Evolutionary conservation across 2,888 invertebrate genomes (phyloP).

Genomic region (Melitaea athalia): DNA sequence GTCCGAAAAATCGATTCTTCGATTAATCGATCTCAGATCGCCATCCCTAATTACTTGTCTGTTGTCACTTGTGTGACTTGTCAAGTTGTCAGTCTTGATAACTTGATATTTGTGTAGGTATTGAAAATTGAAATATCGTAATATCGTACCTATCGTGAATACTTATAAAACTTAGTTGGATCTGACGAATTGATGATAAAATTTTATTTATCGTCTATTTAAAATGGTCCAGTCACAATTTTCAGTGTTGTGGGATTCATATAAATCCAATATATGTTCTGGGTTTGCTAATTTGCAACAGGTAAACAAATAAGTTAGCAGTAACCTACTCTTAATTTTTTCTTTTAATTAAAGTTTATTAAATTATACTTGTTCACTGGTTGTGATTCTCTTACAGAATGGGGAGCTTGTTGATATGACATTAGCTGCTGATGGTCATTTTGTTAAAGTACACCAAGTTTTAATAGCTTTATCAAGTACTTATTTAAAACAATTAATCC

Average conservation of each 20-base stretch:
- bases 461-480: slow-evolving; percentile 72
- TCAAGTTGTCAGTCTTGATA: too few relatives aligned
- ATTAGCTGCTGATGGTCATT: slow-evolving; percentile 72
- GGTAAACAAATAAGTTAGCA: slow-evolving; percentile 60
- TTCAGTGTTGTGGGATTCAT: slow-evolving; percentile 71
- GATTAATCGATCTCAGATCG: too few relatives aligned
- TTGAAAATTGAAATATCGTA: too few relatives aligned
- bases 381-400: slow-evolving; percentile 55
- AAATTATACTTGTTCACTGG: not conserved
- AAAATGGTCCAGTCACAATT: slow-evolving; percentile 67
- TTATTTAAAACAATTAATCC: slow-evolving; percentile 70
- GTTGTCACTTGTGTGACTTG: too few relatives aligned
- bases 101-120: too few relatives aligned
- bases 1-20: too few relatives aligned
- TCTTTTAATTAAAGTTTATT: not conserved
- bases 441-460: slow-evolving; percentile 67
- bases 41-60: too few relatives aligned
- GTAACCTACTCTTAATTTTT: not conserved
- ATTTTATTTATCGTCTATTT: not conserved
- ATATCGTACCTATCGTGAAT: too few relatives aligned
- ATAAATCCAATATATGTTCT: slow-evolving; percentile 66
- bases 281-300: slow-evolving; percentile 74
- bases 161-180: too few relatives aligned
- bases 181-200: not conserved
- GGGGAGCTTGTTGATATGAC: slow-evolving; percentile 79